Percentiles rank a stretch among this genome's conserved stretches.
phyloP scores from a whole-genome alignment of 1,140 invertebrate species.

The Cyclina sinensis region DNA sequence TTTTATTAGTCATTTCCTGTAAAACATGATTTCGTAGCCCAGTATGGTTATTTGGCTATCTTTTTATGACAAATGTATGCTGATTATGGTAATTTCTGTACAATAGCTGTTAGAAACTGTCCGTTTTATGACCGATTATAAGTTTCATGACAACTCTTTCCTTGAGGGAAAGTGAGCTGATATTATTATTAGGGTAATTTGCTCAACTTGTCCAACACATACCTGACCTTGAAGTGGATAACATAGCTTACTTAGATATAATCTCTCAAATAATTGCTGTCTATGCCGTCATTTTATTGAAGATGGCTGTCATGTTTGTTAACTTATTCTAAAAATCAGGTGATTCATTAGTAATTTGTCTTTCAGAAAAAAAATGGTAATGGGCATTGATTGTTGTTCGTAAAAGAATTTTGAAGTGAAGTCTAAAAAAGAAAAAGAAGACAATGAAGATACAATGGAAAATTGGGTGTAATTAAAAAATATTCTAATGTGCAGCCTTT shows the following conservation, averaged over 20 bases:
- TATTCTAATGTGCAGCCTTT: neutral
- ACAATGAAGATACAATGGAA: neutral
- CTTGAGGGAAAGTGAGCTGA: conserved; percentile 16
- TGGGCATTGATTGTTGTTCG: too few species aligned
- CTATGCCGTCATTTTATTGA: neutral
- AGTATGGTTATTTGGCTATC: too few species aligned
- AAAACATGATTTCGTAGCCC: too few species aligned
- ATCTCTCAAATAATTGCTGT: neutral
- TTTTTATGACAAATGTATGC: conserved; percentile 13
- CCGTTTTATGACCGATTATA: neutral
- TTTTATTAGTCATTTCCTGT: too few species aligned
- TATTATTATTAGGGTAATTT: conserved; percentile 17
- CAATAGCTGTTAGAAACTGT: neutral
- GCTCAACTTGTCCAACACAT: neutral
- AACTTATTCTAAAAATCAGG: neutral
- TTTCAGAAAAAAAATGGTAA: too few species aligned
- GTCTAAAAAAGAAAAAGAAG: neutral
- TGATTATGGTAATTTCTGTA: conserved; percentile 26
- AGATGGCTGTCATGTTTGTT: neutral
- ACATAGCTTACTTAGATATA: neutral
- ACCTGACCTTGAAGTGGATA: neutral
- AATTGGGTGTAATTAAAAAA: neutral
- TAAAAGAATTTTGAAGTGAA: neutral
- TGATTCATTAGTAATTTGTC: conserved; percentile 20
- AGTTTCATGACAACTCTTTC: neutral